A percentile compares a stretch with the other conserved stretches of the same genome.
Evolutionary conservation across 2,113 vertebrate genomes (phyloP).

Genomic region (Lagopus leucura): DNA sequence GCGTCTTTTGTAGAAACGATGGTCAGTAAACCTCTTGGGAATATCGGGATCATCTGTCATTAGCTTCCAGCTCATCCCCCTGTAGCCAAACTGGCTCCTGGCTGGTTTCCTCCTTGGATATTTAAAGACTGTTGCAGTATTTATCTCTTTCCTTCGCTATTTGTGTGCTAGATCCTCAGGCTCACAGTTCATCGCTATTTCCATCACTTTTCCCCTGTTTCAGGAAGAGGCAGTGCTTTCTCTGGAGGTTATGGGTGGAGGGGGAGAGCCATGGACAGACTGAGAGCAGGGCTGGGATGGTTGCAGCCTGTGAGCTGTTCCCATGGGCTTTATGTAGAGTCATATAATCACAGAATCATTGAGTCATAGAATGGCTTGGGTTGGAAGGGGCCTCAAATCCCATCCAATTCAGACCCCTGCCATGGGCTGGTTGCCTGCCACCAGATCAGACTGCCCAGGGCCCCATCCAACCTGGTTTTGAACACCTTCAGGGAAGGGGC

Average conservation of each 20-base stretch:
- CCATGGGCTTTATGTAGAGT: neutral
- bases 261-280: neutral
- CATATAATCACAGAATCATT: too few relatives aligned
- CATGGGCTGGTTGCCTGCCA: too few relatives aligned
- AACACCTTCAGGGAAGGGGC: too few relatives aligned
- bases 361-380: too few relatives aligned
- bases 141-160: conserved; percentile 75
- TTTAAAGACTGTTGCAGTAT: conserved; percentile 58
- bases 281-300: neutral
- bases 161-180: neutral
- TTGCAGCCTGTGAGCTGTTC: neutral
- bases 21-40: conserved; percentile 7
- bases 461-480: too few relatives aligned
- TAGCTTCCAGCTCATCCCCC: conserved; percentile 21
- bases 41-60: conserved; percentile 23
- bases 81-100: conserved; percentile 67
- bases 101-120: conserved; percentile 68
- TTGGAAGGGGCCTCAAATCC: too few relatives aligned
- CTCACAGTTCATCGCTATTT: neutral
- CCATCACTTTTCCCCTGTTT: neutral
- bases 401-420: too few relatives aligned
- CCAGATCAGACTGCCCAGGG: too few relatives aligned
- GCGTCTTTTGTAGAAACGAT: neutral
- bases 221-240: neutral
- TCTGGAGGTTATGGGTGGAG: neutral